Base-by-base conservation (phyloP, 2,797 vertebrate genomes). In the Ibycter americanus region DNA sequence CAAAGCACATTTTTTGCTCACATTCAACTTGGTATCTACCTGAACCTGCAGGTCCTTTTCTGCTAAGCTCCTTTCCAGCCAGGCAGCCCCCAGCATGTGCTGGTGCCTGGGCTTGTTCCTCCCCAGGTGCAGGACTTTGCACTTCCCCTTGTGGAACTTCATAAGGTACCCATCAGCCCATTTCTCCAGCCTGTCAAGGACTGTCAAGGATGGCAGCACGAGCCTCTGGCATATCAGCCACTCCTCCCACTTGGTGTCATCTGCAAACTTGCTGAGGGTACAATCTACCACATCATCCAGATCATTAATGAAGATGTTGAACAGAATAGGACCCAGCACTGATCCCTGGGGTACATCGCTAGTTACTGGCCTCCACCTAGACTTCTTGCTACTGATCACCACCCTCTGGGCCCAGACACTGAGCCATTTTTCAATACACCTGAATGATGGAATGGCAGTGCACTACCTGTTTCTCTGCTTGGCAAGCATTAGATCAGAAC, bases 141-240 rank as follows among this genome's bases (percentile, higher is more conserved):
- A 25, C 6, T 44, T 70, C 34, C 19, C 9, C 10, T 26, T 66
- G 38, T 9, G 85, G 67, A 54, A 36, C 15, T 83, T 49, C 10
- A 4, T 6, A 12, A 54, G 17, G 22, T 56, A 10, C 25, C 8
- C 26, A 4, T 71, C 38, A 83, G 27, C 12, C 27, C 11, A 13
- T 73, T 65, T 94, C 32, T 77, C 12, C 2, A 9, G 55, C 20
- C 10, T 72, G 9, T 14, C 8, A 18, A 55, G 21, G 12, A 44
- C n/a, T n/a, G n/a, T n/a, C n/a, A n/a, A n/a, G n/a, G 9, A 9
- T 38, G 31, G 27, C n/a, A 52, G 32, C 34, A 40, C 8, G 15
- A 21, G 16, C 4, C 10, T 63, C 23, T 47, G 0, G 0, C 3
- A 0, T n/a, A 29, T 17, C 49, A 80, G 16, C 6, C 12, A 22